Conservation (phyloP, 2,113 vertebrate genomes). For the Paraplagusia blochii region DNA sequence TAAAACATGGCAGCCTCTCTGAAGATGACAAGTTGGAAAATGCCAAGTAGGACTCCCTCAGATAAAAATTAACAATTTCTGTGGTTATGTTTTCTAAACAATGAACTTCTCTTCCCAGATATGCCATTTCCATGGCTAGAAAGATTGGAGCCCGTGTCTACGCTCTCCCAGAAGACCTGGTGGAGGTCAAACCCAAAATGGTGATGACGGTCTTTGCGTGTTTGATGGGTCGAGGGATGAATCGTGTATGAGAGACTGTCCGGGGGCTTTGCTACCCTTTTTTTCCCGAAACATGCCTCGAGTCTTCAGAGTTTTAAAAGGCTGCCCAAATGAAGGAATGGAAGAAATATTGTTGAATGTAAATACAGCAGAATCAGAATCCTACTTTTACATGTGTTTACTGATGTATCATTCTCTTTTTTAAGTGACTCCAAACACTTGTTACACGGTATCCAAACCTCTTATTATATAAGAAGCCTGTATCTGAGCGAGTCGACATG, state of each 20-base stretch:
- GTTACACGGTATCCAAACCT: slow-evolving; percentile 43
- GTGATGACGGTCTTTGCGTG: slow-evolving; percentile 98
- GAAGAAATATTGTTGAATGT: slow-evolving; percentile 18
- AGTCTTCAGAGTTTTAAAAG: slow-evolving; percentile 75
- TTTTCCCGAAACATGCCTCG: slow-evolving; percentile 45
- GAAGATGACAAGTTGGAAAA: slow-evolving; percentile 93
- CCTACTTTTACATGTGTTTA: slow-evolving; percentile 20
- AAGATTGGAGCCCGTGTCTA: slow-evolving; percentile 94
- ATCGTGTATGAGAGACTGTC: slow-evolving; percentile 76
- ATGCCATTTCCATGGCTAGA: slow-evolving; percentile 94
- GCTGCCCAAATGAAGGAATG: slow-evolving; percentile 71
- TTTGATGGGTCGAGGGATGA: slow-evolving; percentile 97
- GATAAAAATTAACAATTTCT: not conserved
- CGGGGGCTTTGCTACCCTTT: slow-evolving; percentile 44
- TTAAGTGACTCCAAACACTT: slow-evolving; percentile 25
- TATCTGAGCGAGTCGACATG: slow-evolving; percentile 21
- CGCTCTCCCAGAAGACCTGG: slow-evolving; percentile 93
- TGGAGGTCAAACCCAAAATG: slow-evolving; percentile 98
- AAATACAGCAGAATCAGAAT: slow-evolving; percentile 37
- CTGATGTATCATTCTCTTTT: slow-evolving; percentile 21
- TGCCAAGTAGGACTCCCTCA: slow-evolving; percentile 84
- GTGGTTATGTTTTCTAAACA: not conserved
- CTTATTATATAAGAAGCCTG: slow-evolving; percentile 45
- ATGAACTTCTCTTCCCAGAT: slow-evolving; percentile 68
- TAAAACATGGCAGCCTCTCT: slow-evolving; percentile 84